Percentiles rank a stretch among this genome's conserved stretches.
phyloP scores from a whole-genome alignment of 2,888 invertebrate genomes.

The Amaurobius ferox region DNA sequence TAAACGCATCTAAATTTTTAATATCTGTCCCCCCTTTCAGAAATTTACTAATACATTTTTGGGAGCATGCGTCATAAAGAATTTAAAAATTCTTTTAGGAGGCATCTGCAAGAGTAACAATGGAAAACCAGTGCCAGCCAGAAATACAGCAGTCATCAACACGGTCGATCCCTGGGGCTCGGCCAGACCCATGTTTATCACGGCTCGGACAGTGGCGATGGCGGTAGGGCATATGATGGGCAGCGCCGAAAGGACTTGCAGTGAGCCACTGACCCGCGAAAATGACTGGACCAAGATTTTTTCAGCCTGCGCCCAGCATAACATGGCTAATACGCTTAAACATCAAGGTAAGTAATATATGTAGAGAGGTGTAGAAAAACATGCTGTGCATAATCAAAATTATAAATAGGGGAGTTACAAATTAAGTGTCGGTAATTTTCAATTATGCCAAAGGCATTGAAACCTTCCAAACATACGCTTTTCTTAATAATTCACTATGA shows the following conservation, averaged over 20 bases:
- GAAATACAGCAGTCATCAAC: constrained; percentile 24
- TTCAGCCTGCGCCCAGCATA: background rate
- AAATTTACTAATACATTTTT: too few relatives aligned
- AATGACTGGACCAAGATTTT: background rate
- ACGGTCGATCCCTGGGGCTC: background rate
- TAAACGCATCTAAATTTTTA: too few relatives aligned
- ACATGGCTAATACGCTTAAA: background rate
- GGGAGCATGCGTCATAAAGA: background rate
- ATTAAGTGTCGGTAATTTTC: too few relatives aligned
- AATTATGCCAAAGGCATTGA: too few relatives aligned
- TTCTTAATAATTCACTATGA: too few relatives aligned
- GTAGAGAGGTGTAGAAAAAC: too few relatives aligned
- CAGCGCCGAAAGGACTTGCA: background rate
- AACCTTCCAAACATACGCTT: too few relatives aligned
- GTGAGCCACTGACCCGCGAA: too few relatives aligned
- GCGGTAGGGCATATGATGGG: constrained; percentile 24
- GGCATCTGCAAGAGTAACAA: constrained; percentile 16
- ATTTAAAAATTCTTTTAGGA: background rate
- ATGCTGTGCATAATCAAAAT: too few relatives aligned
- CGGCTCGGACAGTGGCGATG: background rate
- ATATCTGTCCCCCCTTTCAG: too few relatives aligned
- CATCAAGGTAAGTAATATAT: background rate
- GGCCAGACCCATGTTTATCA: background rate
- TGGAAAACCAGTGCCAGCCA: background rate
- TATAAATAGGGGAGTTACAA: too few relatives aligned